Evolutionary conservation across 2,797 vertebrate species (phyloP).

Genomic region (Pangasius krempfi): DNA sequence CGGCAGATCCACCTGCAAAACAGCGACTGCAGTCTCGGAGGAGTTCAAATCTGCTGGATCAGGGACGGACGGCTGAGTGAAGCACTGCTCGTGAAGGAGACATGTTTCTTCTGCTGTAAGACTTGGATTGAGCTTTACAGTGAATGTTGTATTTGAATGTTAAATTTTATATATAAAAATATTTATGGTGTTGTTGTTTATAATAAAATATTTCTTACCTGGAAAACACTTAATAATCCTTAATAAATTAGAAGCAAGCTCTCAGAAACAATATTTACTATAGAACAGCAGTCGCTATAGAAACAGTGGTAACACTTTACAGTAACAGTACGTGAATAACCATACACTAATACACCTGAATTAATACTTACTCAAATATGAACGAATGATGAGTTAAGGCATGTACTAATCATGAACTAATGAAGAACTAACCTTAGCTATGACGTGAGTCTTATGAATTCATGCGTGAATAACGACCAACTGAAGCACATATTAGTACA

Average conservation of each 20-base stretch:
- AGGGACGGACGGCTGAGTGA: background rate
- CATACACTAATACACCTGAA: too few species aligned
- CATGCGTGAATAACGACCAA: too few species aligned
- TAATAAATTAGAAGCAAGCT: background rate
- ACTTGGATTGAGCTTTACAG: background rate
- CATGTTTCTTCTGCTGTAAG: background rate
- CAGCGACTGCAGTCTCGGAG: constrained; percentile 21
- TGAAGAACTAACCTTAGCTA: too few species aligned
- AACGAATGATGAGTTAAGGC: too few species aligned
- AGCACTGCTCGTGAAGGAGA: background rate
- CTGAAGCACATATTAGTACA: too few species aligned
- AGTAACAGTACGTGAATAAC: too few species aligned
- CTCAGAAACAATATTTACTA: background rate
- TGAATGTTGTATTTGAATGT: background rate
- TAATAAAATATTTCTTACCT: background rate
- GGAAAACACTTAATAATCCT: background rate
- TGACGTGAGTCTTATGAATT: too few species aligned
- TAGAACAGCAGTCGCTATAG: background rate
- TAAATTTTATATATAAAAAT: background rate
- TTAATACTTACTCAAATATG: too few species aligned
- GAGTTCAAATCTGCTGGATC: constrained; percentile 22
- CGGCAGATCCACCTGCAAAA: constrained; percentile 20
- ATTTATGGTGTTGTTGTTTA: background rate
- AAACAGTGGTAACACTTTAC: background rate
- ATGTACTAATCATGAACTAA: too few species aligned